A percentile compares a stretch with the other conserved stretches of the same genome.
Conservation (phyloP, 1,140 invertebrate species). For the Camponotus vicinus region DNA sequence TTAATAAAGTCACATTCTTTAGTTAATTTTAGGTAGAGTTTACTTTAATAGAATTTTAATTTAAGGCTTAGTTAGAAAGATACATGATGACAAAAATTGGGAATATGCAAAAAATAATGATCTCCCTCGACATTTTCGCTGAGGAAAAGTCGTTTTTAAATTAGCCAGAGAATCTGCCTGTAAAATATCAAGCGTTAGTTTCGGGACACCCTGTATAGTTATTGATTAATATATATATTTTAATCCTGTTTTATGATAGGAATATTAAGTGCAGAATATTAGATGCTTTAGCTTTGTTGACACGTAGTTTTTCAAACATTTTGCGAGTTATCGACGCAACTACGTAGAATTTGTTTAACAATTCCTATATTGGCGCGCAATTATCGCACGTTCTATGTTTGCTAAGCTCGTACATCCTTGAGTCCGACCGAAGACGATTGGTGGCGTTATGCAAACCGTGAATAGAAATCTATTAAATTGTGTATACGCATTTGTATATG, state of each 20-base stretch:
- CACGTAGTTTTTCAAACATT: slow-evolving; percentile 35
- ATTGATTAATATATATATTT: not conserved
- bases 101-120: too few species aligned
- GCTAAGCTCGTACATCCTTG: slow-evolving; percentile 41
- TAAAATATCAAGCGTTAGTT: too few species aligned
- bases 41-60: too few species aligned
- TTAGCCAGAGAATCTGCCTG: too few species aligned
- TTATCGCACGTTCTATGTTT: slow-evolving; percentile 39
- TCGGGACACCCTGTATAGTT: not conserved
- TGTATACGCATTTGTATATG: not conserved
- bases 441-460: slow-evolving; percentile 41
- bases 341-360: slow-evolving; percentile 40
- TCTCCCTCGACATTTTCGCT: too few species aligned
- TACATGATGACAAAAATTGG: too few species aligned
- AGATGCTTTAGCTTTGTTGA: slow-evolving; percentile 17
- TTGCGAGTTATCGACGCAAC: slow-evolving; percentile 16
- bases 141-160: too few species aligned
- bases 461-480: slow-evolving; percentile 29
- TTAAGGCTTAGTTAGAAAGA: too few species aligned
- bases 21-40: too few species aligned
- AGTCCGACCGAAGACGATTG: not conserved
- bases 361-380: slow-evolving; percentile 19
- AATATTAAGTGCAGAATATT: not conserved
- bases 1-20: too few species aligned
- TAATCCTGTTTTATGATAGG: not conserved